Evolutionary conservation across 30 jellyfish, hydroid and myxozoan species (phyloP), one percentile per base, ranked within the genome.

Genomic region (Hydractinia echinata): DNA sequence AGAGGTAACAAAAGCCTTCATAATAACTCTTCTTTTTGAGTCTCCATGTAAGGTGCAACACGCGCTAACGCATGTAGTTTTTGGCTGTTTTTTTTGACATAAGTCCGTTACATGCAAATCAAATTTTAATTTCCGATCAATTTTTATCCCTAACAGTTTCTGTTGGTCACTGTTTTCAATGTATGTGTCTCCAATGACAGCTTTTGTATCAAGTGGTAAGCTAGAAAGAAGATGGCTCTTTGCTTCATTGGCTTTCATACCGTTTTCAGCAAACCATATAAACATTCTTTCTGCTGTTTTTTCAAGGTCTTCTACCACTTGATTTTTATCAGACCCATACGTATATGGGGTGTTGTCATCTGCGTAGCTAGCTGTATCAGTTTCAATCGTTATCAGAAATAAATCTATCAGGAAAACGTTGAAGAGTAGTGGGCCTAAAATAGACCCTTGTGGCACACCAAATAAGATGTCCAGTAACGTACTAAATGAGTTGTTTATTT

Each of bases 381-480:
- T 16, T 11, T 64, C 74, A 64, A n/a, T 51, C 19, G 39, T 64
- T 64, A 58, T 13, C 18, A 58, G 19, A 64, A 64, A 64, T 64
- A 64, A 64, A 51, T 64, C 18, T 7, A 7, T n/a, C 10, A 64
- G 74, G 19, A 64, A 64, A 64, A 64, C 39, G 39, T 64, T 64
- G 74, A 64, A 64, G 18, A 64, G 74, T 64, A 58, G 69, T n/a
- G 74, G 74, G 16, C 18, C 74, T 64, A 64, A 13, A 6, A 6
- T 64, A n/a, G 74, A 64, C 16, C 39, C 74, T 13, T 64, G 74
- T 6, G 74, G 74, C 51, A 64, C 18, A 44, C 74, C 74, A 13
- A 6, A 7, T n/a, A 13, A 11, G 74, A 64, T 51, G 8, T 64
- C 74, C 8, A 64, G 74, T 51, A 44, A 64, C 8, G 74, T n/a